Evolutionary conservation across 2,888 invertebrate species (phyloP), one percentile per base, ranked within the genome.

Genomic region (Coleophora flavipennella): DNA sequence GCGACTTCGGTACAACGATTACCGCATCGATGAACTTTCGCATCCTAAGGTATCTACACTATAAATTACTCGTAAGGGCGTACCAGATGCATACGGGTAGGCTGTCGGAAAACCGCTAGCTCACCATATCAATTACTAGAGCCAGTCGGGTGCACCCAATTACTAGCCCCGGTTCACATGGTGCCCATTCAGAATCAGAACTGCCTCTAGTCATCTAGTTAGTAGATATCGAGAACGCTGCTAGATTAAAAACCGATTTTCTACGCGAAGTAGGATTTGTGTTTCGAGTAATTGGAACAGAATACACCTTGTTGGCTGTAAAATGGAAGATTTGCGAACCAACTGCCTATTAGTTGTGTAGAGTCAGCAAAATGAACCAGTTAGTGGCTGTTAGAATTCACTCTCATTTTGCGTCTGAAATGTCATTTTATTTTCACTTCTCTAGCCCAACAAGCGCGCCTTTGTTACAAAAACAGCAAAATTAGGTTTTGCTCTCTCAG

Each of bases 71-170:
- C 54, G 54, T 51, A 53, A 77, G 77, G 76, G 72, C 68, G 71
- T 69, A 62, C 48, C 53, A 53, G 61, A 62, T 65, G 67, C 65
- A 69, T 64, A 67, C 57, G 53, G 3, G 20, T 20, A 20, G 6
- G 6, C 55, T 56, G 63, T 62, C 63, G 50, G 52, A 70, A 65
- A 71, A 79, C 81, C 81, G 83, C 80, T 83, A 81, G 60, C 58
- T 66, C 62, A 64, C 69, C 65, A 63, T 79, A 80, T 83, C 79
- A 83, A 81, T 81, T 81, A 81, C 79, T 60, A 67, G 64, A 62
- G 62, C 60, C 72, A 77, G 71, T 78, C 70, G 65, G 71, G 61
- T 79, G 77, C 76, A 72, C 75, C 75, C 79, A 78, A 80, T 83
- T 78, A 81, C 73, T 67, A 66, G 68, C 68, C 70, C 67, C 68